Conservation (phyloP, 2,888 invertebrate genomes). For the Mesodorylaimus sp. region DNA sequence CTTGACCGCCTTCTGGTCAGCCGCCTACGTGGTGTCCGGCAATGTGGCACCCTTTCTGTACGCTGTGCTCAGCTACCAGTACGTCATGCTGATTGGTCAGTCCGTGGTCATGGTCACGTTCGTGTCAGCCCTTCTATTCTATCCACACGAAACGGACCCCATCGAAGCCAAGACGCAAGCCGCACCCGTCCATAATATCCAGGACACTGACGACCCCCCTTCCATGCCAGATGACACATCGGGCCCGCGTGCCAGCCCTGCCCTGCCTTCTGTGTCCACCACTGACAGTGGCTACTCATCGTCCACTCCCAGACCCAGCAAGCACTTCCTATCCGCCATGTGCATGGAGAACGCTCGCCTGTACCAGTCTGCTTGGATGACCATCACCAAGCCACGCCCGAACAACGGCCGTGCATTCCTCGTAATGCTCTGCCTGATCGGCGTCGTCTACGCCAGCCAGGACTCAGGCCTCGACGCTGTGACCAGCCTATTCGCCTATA, state of each 20-base stretch:
- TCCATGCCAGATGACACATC: background rate
- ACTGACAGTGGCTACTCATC: too few species aligned
- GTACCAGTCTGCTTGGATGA: background rate
- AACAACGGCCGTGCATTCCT: background rate
- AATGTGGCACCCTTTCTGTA: background rate
- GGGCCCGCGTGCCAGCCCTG: background rate
- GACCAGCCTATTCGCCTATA: background rate
- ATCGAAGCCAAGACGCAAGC: background rate
- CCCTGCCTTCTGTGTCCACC: too few species aligned
- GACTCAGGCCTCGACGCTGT: background rate
- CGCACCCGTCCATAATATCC: background rate
- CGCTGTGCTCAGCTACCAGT: too few species aligned
- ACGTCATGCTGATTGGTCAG: background rate
- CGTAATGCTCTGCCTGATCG: background rate
- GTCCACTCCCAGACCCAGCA: too few species aligned
- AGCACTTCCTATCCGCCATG: too few species aligned
- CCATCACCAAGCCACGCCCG: background rate
- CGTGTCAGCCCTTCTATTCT: background rate
- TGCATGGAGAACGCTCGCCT: background rate
- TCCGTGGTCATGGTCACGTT: background rate
- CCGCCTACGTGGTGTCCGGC: background rate
- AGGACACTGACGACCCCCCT: background rate
- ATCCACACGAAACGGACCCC: too few species aligned
- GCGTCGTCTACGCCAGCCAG: background rate
- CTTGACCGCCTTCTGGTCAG: background rate